Base-by-base conservation (phyloP, 1,140 invertebrate species). In the Amphibalanus amphitrite region DNA sequence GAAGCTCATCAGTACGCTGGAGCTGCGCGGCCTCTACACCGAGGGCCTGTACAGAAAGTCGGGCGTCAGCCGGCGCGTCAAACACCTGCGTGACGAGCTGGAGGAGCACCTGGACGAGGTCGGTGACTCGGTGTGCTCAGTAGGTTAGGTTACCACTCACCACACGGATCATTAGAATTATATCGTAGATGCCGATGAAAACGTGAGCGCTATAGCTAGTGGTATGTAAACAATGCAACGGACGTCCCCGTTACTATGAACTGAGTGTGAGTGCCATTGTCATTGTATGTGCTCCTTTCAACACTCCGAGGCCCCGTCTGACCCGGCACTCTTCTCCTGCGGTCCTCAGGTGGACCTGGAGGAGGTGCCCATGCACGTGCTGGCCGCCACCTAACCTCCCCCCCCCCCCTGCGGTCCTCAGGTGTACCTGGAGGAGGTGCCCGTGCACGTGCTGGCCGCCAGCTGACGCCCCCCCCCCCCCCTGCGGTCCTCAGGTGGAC, bases 31-130 rank as follows among this genome's bases (percentile, higher is more conserved):
- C 6, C 81, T 97, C 8, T 96, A 95, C 78, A 91, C 89, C 0
- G 93, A 95, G 77, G 94, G 94, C 0, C 85, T 98, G 69, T 97
- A 97, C 80, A 84, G 95, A 30, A 97, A 97, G 79, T 91, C 91
- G 75, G 95, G 93, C 29, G 89, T 91, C 29, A 73, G 78, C 25
- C 78, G 78, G 13, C 81, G 80, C 74, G 79, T 83, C n/a, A 79
- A 78, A 73, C 74, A 79, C 69, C 77, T 84, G 25, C 79, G 80
- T 69, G 72, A 77, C 38, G 72, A 74, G 0, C 74, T 84, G n/a
- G 78, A 79, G 70, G 74, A 75, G 65, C 72, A 74, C n/a, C 59
- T 65, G 64, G 64, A 71, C 40, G 23, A 65, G 64, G 64, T 65
- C 4, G 15, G 33, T n/a, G n/a, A n/a, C n/a, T n/a, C n/a, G n/a